Evolutionary conservation across 2,888 invertebrate genomes (phyloP).

Genomic region (Nasonia oneida): DNA sequence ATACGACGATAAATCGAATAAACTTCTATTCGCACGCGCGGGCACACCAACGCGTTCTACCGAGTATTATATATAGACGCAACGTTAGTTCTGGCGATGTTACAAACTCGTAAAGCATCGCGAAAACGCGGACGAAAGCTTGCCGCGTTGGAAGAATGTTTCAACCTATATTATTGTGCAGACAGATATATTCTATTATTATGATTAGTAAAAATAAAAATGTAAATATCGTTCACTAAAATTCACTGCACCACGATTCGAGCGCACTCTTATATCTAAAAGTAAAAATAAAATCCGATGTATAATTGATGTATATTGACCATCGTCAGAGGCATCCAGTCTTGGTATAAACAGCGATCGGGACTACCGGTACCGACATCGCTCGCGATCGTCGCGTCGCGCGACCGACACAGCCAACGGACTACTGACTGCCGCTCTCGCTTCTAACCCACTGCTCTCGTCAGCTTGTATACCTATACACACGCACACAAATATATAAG

Average conservation of each 20-base stretch:
- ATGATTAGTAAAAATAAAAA: too few relatives aligned
- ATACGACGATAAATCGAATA: not conserved
- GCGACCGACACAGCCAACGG: not conserved
- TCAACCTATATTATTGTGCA: too few relatives aligned
- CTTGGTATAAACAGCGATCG: not conserved
- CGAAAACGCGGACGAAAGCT: too few relatives aligned
- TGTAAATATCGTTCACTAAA: too few relatives aligned
- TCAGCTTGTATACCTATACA: not conserved
- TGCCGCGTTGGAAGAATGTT: too few relatives aligned
- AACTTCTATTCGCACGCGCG: not conserved
- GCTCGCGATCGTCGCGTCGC: slow-evolving; percentile 5
- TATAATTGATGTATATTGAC: not conserved
- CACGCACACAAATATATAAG: too few relatives aligned
- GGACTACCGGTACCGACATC: not conserved
- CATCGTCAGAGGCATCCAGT: not conserved
- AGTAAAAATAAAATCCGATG: not conserved
- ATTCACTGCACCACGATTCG: too few relatives aligned
- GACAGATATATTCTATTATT: too few relatives aligned
- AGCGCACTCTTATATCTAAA: not conserved
- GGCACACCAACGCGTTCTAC: too few relatives aligned
- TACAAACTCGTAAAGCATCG: too few relatives aligned
- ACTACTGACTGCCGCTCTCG: slow-evolving; percentile 2
- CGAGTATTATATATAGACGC: too few relatives aligned
- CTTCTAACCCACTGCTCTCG: not conserved
- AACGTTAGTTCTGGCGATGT: too few relatives aligned